Percentiles rank a stretch among this genome's conserved stretches.
Evolutionary conservation across 2,113 vertebrate genomes (phyloP).

Genomic region (Otis tarda): DNA sequence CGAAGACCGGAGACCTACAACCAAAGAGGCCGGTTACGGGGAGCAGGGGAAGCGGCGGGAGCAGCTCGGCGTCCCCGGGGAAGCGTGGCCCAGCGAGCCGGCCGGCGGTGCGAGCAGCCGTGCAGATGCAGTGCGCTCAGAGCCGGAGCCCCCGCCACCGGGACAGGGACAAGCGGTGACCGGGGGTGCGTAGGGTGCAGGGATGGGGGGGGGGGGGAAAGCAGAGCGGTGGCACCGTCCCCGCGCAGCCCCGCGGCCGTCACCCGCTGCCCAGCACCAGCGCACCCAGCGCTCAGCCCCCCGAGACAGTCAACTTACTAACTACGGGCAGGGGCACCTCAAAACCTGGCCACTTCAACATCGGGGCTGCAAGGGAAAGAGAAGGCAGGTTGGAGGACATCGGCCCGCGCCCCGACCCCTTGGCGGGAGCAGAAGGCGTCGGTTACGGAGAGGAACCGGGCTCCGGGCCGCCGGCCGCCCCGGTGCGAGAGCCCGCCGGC

Average conservation of each 20-base stretch:
- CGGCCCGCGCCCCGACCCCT: not conserved
- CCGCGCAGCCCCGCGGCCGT: not conserved
- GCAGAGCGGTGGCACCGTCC: conserved; percentile 13
- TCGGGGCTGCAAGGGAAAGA: conserved; percentile 91
- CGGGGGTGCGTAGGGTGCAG: not conserved
- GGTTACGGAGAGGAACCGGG: not conserved
- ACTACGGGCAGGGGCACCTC: conserved; percentile 80
- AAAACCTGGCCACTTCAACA: conserved; percentile 89
- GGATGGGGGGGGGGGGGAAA: not conserved
- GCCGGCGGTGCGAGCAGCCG: not conserved
- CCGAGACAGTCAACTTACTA: conserved; percentile 88
- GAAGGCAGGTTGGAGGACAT: conserved; percentile 64
- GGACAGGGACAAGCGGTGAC: not conserved
- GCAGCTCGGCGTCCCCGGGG: not conserved
- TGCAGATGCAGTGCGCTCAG: not conserved
- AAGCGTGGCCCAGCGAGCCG: not conserved
- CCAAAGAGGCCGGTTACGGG: not conserved
- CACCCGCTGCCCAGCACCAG: conserved; percentile 36
- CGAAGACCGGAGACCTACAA: not conserved
- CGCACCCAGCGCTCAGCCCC: conserved; percentile 13
- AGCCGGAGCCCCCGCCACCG: not conserved
- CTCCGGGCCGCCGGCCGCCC: not conserved
- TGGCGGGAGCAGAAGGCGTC: not conserved
- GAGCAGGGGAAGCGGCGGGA: not conserved
- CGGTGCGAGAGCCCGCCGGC: not conserved